Percentiles rank a stretch among this genome's conserved stretches.
phyloP scores from a whole-genome alignment of 2,113 vertebrate genomes.

The Corvus hawaiiensis region DNA sequence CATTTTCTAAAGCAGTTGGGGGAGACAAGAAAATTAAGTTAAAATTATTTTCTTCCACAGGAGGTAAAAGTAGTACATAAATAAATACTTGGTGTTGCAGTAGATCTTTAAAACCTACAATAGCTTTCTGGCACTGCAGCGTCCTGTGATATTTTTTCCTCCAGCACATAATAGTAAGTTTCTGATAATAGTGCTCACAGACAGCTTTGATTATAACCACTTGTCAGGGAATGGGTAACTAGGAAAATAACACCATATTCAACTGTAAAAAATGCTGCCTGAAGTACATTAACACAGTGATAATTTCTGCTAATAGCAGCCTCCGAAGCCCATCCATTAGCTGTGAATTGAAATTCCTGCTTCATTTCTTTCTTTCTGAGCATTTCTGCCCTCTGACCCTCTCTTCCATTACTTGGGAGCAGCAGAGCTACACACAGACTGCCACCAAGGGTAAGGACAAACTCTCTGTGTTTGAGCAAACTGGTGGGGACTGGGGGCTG shows the following conservation, averaged over 20 bases:
- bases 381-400: neutral
- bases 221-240: slow-evolving; percentile 50
- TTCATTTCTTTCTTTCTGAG: slow-evolving; percentile 1
- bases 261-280: slow-evolving; percentile 49
- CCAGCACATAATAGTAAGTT: slow-evolving; percentile 54
- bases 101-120: slow-evolving; percentile 48
- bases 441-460: neutral
- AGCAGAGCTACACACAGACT: neutral
- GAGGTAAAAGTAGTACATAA: slow-evolving; percentile 56
- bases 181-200: slow-evolving; percentile 61
- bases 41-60: slow-evolving; percentile 65
- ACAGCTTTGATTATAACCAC: slow-evolving; percentile 66
- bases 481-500: neutral
- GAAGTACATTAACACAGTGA: slow-evolving; percentile 56
- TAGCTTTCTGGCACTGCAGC: slow-evolving; percentile 52
- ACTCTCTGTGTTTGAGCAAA: accelerated
- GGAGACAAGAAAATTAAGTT: slow-evolving; percentile 65
- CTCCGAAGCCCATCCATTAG: slow-evolving; percentile 18
- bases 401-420: neutral
- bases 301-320: slow-evolving; percentile 59
- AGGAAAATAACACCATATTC: slow-evolving; percentile 60
- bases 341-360: neutral
- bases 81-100: slow-evolving; percentile 55
- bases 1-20: slow-evolving; percentile 48
- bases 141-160: slow-evolving; percentile 36